Percentiles rank a stretch among this genome's conserved stretches.
phyloP scores from a whole-genome alignment of 2,888 invertebrate genomes.

The Drosophila imparisetae region DNA sequence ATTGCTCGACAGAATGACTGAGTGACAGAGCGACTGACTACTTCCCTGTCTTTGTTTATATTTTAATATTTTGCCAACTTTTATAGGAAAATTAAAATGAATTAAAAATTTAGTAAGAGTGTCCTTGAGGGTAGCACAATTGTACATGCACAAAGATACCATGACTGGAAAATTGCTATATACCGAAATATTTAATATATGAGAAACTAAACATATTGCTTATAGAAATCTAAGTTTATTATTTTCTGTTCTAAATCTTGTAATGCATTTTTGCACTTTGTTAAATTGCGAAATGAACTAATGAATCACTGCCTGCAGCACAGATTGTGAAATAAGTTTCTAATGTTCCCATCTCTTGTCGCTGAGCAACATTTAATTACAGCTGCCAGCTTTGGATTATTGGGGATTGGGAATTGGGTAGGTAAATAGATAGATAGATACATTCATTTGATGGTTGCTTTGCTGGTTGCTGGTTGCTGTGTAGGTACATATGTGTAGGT shows the following conservation, averaged over 20 bases:
- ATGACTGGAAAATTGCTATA: not conserved
- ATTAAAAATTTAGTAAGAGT: not conserved
- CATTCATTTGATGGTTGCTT: conserved; percentile 7
- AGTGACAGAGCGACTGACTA: conserved; percentile 28
- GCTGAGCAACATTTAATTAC: conserved; percentile 39
- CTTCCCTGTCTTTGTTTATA: conserved; percentile 16
- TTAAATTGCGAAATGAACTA: conserved; percentile 15
- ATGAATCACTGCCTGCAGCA: conserved; percentile 11
- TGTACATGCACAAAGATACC: not conserved
- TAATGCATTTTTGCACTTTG: conserved; percentile 8
- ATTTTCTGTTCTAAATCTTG: not conserved
- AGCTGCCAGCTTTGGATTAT: conserved; percentile 47
- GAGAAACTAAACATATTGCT: not conserved
- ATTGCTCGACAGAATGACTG: conserved; percentile 23
- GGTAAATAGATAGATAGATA: conserved; percentile 34
- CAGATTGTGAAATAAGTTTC: conserved; percentile 30
- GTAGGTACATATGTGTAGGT: conserved; percentile 1
- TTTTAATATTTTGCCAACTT: not conserved
- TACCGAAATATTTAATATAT: not conserved
- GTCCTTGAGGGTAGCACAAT: not conserved
- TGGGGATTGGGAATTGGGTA: conserved; percentile 23
- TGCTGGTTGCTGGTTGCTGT: not conserved
- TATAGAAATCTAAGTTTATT: not conserved
- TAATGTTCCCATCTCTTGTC: conserved; percentile 11
- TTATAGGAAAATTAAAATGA: not conserved